Evolutionary conservation across 2,888 invertebrate species (phyloP).

Genomic region (Helleia helle): DNA sequence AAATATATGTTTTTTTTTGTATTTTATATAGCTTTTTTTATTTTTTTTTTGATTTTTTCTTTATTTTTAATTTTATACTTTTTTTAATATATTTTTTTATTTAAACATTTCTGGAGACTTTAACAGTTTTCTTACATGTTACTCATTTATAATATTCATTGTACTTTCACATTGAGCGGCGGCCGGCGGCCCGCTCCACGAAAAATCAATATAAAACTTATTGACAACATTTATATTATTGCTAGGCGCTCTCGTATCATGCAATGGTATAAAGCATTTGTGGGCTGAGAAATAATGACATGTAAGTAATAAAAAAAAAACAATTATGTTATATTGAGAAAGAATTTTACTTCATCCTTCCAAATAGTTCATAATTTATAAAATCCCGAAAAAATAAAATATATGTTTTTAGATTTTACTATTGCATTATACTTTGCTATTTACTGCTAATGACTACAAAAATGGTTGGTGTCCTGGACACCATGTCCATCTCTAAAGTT

Average conservation of each 20-base stretch:
- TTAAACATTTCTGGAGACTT: slow-evolving; percentile 53
- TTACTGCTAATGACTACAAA: no score
- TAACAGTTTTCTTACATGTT: slow-evolving; percentile 63
- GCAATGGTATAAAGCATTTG: slow-evolving; percentile 26
- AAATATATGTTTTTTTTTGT: slow-evolving; percentile 21
- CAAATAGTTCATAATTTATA: neutral
- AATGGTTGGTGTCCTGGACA: no score
- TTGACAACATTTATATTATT: slow-evolving; percentile 39
- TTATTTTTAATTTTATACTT: slow-evolving; percentile 37
- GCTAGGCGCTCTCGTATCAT: slow-evolving; percentile 37
- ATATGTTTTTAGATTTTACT: neutral
- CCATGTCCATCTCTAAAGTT: no score
- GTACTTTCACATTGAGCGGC: slow-evolving; percentile 61
- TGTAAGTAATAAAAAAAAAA: neutral
- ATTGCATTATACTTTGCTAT: neutral
- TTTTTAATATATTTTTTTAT: slow-evolving; percentile 30
- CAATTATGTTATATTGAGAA: no score
- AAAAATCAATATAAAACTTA: slow-evolving; percentile 68
- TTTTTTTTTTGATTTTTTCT: slow-evolving; percentile 32
- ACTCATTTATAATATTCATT: slow-evolving; percentile 56
- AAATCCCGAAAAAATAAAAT: slow-evolving; percentile 1
- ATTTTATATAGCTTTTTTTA: slow-evolving; percentile 31
- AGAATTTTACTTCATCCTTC: no score
- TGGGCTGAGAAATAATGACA: slow-evolving; percentile 13
- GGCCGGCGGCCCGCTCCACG: slow-evolving; percentile 55